Evolutionary conservation across 2,797 vertebrate species (phyloP), one percentile per base, ranked within the genome.

Genomic region (Coracias cyanogaster): DNA sequence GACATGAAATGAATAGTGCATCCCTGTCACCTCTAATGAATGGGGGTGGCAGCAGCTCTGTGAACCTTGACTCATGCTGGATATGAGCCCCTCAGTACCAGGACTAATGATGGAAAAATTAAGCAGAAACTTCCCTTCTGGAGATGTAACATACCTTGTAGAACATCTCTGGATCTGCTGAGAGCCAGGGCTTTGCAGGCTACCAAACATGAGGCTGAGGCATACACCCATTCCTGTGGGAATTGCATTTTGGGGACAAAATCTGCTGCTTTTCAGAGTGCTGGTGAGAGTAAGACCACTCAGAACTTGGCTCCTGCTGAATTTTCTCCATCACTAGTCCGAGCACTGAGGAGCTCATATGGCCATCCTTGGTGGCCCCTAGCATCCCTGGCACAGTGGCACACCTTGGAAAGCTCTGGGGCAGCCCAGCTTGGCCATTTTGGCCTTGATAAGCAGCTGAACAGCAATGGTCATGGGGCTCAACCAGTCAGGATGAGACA

Each of bases 401-500:
- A 54, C 18, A 17, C 33, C 17, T 55, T 19, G 54, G 64, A 72
- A 54, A 67, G 48, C 48, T 62, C 33, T 43, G 45, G 11, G 20
- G 8, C 11, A 65, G 28, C 14, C 25, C 5, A 2, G 3, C 20
- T 48, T 8, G 73, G 13, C 33, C 26, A 1, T 51, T 31, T 77
- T 72, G 60, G 28, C 57, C 21, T 7, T 8, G 55, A 31, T 13
- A 18, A 57, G 33, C 2, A 7, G 22, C 15, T 16, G 39, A 90
- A 8, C 3, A 17, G 35, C 29, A 55, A 9, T 6, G 22, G 31
- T 37, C 41, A 26, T 15, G n/a, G 39, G 13, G 15, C 8, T 72
- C 9, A 37, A 28, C n/a, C 12, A 55, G 18, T 19, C 0, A 1
- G 26, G 22, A n/a, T 3, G 8, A 51, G 39, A 58, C 7, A n/a